Conservation (phyloP, 2,888 invertebrate species). For the Dicycla oo region DNA sequence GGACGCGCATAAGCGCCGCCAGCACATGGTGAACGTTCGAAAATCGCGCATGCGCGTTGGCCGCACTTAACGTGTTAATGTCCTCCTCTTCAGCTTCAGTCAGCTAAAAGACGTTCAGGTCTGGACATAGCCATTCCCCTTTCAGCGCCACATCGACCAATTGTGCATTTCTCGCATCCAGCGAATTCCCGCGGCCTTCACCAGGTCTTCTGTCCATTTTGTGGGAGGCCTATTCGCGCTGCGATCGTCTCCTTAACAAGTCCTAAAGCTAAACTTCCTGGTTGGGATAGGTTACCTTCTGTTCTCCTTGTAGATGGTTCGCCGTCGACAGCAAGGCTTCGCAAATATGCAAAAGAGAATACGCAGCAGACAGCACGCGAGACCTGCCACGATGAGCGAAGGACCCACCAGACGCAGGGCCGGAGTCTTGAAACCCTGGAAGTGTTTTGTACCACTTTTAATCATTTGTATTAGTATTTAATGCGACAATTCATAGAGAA, state of each 20-base stretch:
- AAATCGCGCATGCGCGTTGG: too few relatives aligned
- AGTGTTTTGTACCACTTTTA: conserved; percentile 34
- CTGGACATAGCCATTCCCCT: neutral
- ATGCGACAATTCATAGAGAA: neutral
- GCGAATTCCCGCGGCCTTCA: neutral
- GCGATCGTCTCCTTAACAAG: neutral
- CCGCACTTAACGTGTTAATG: too few relatives aligned
- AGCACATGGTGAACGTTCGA: too few relatives aligned
- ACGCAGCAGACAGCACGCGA: conserved; percentile 95
- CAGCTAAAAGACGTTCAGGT: neutral
- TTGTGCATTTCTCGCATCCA: neutral
- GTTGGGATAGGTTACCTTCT: conserved; percentile 78
- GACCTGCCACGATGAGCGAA: conserved; percentile 94
- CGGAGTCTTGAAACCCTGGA: conserved; percentile 94
- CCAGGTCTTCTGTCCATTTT: too few relatives aligned
- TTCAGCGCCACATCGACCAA: neutral
- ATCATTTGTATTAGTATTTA: conserved; percentile 15
- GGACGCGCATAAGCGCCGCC: too few relatives aligned
- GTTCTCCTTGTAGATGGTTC: conserved; percentile 91
- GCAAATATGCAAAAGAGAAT: conserved; percentile 96
- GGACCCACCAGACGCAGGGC: conserved; percentile 96
- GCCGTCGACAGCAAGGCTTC: conserved; percentile 93
- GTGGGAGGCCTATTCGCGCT: neutral
- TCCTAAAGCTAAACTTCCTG: neutral
- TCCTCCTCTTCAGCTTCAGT: neutral